A percentile compares a stretch with the other conserved stretches of the same genome.
These are phyloP conservation scores for Plusia festucae DNA, from an alignment of 2,888 invertebrate species.

Conservation along the genomic window DNA sequence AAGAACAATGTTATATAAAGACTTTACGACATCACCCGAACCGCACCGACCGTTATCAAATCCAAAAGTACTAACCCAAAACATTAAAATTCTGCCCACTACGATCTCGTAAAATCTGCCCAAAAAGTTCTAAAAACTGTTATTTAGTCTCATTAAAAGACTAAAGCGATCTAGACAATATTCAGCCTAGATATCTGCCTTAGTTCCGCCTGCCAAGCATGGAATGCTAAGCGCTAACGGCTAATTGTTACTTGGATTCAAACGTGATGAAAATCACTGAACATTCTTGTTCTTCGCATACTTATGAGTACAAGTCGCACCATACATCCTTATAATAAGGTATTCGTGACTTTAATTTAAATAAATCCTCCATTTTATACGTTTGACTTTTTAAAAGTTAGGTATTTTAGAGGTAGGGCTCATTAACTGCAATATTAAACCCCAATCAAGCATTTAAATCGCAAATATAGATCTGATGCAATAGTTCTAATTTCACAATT, in stretches of 20 bases:
- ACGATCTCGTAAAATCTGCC: constrained; percentile 6
- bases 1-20: too few species aligned
- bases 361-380: constrained; percentile 36
- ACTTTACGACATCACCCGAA: too few species aligned
- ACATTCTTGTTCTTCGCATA: constrained; percentile 59
- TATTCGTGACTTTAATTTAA: constrained; percentile 60
- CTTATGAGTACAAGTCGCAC: constrained; percentile 52
- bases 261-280: constrained; percentile 68
- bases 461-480: too few species aligned
- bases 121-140: constrained; percentile 33
- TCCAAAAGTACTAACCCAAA: constrained; percentile 7
- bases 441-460: neutral
- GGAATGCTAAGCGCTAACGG: constrained; percentile 66
- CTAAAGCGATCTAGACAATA: constrained; percentile 30
- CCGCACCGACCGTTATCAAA: neutral
- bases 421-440: neutral
- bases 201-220: constrained; percentile 48
- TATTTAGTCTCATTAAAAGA: constrained; percentile 28
- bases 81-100: constrained; percentile 36
- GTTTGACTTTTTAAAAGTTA: neutral
- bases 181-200: constrained; percentile 44
- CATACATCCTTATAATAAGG: constrained; percentile 63
- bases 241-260: constrained; percentile 81
- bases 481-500: neutral
- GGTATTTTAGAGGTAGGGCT: too few species aligned